Percentiles rank a stretch among this genome's conserved stretches.
These are phyloP conservation scores for Mobula hypostoma DNA, from an alignment of 2,113 vertebrate genomes.

Conservation along the genomic window DNA sequence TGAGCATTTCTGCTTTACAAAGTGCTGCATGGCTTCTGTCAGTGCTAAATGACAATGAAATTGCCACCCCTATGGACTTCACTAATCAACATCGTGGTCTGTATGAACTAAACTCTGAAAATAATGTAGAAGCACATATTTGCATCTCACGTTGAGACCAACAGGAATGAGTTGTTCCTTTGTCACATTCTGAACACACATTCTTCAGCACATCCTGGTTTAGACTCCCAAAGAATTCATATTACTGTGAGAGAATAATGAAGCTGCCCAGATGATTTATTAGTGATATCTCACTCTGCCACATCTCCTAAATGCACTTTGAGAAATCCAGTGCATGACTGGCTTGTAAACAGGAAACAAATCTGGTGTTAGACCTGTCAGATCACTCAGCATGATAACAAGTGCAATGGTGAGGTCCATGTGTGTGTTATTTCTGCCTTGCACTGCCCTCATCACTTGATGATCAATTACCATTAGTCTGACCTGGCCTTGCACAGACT, in stretches of 20 bases:
- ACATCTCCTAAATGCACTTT: not conserved
- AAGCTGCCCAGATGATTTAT: not conserved
- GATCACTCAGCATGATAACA: not conserved
- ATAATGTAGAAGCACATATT: too few relatives aligned
- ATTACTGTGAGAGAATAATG: not conserved
- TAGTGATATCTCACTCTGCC: not conserved
- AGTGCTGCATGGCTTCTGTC: too few relatives aligned
- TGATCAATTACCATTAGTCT: constrained; percentile 5
- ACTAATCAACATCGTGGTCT: too few relatives aligned
- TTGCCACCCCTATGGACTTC: too few relatives aligned
- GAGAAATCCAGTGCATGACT: not conserved
- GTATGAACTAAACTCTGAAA: too few relatives aligned
- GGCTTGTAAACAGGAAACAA: constrained; percentile 3
- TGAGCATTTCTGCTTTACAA: too few relatives aligned
- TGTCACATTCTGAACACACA: too few relatives aligned
- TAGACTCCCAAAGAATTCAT: not conserved
- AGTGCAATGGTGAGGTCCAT: constrained; percentile 6
- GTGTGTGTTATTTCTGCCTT: not conserved
- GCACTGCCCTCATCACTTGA: not conserved
- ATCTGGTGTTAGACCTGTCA: not conserved
- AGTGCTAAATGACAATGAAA: too few relatives aligned
- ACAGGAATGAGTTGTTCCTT: too few relatives aligned
- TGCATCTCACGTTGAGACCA: too few relatives aligned
- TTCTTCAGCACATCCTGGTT: too few relatives aligned
- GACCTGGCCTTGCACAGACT: not conserved